Evolutionary conservation across 2,888 invertebrate species (phyloP).

Genomic region (Phyllotreta striolata): DNA sequence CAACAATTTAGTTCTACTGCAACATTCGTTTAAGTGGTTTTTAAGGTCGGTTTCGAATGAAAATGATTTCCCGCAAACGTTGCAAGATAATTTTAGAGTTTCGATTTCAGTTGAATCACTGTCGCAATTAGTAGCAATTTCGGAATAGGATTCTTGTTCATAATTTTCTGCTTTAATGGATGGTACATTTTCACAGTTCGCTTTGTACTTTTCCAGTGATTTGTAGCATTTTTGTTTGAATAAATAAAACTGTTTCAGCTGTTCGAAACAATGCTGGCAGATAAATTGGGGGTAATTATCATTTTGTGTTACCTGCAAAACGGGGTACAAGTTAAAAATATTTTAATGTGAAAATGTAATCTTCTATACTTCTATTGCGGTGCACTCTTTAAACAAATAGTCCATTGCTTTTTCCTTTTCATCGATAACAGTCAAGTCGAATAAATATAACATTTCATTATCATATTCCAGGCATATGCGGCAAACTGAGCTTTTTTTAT

Average conservation of each 20-base stretch:
- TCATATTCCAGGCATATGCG: slow-evolving; percentile 46
- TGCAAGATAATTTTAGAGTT: slow-evolving; percentile 39
- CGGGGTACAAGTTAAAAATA: slow-evolving; percentile 8
- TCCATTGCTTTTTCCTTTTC: slow-evolving; percentile 41
- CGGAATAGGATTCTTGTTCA: neutral
- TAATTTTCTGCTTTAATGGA: neutral
- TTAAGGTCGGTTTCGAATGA: slow-evolving; percentile 45
- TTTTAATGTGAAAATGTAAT: neutral
- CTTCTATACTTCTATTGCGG: slow-evolving; percentile 47
- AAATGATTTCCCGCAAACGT: slow-evolving; percentile 44
- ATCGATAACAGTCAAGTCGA: slow-evolving; percentile 40
- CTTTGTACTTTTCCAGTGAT: slow-evolving; percentile 43
- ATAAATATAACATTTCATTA: slow-evolving; percentile 43
- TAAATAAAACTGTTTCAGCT: slow-evolving; percentile 46
- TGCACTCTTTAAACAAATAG: slow-evolving; percentile 46
- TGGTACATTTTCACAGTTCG: slow-evolving; percentile 18
- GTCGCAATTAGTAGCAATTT: slow-evolving; percentile 7
- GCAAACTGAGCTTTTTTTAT: slow-evolving; percentile 34
- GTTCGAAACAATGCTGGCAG: slow-evolving; percentile 48
- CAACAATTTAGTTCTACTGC: slow-evolving; percentile 40
- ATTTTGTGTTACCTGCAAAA: slow-evolving; percentile 44
- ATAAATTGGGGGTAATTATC: slow-evolving; percentile 49
- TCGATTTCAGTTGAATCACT: slow-evolving; percentile 22
- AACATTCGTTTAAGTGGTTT: slow-evolving; percentile 48
- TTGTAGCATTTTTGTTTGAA: slow-evolving; percentile 50